A percentile compares a stretch with the other conserved stretches of the same genome.
phyloP scores from a whole-genome alignment of 1,140 invertebrate species.

The Hyles euphorbiae region DNA sequence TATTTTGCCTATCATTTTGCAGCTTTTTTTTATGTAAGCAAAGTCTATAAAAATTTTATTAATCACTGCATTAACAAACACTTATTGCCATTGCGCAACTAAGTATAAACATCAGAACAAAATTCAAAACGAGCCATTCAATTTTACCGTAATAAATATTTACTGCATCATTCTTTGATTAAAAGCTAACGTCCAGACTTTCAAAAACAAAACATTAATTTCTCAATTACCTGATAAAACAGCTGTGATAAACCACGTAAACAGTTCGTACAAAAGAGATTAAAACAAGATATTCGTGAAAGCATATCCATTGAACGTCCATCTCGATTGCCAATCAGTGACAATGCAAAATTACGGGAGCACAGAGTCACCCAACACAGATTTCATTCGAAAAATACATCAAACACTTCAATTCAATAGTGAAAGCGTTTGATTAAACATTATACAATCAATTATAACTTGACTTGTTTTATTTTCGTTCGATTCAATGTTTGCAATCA shows the following conservation, averaged over 20 bases:
- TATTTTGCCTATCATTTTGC: no score
- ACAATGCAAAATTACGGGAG: slow-evolving; percentile 40
- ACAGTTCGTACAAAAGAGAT: neutral
- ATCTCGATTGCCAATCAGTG: slow-evolving; percentile 51
- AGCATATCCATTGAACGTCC: slow-evolving; percentile 18
- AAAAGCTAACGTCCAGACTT: slow-evolving; percentile 5
- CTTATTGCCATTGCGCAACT: neutral
- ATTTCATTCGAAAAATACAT: slow-evolving; percentile 31
- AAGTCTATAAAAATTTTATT: neutral
- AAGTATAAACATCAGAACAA: neutral
- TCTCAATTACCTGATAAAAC: slow-evolving; percentile 5
- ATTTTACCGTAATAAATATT: slow-evolving; percentile 1
- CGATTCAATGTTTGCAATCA: slow-evolving; percentile 1
- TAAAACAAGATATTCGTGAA: slow-evolving; percentile 8
- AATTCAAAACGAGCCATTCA: neutral
- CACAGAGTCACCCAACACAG: slow-evolving; percentile 27
- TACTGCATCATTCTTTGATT: neutral
- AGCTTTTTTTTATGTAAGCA: no score
- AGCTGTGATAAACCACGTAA: neutral
- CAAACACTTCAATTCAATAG: slow-evolving; percentile 8
- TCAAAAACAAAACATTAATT: slow-evolving; percentile 6
- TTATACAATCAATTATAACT: neutral
- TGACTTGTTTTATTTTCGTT: slow-evolving; percentile 1
- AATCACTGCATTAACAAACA: neutral
- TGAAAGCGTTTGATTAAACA: slow-evolving; percentile 11